phyloP scores from a whole-genome alignment of 2,888 invertebrate species.

The Drosophila rubida region DNA sequence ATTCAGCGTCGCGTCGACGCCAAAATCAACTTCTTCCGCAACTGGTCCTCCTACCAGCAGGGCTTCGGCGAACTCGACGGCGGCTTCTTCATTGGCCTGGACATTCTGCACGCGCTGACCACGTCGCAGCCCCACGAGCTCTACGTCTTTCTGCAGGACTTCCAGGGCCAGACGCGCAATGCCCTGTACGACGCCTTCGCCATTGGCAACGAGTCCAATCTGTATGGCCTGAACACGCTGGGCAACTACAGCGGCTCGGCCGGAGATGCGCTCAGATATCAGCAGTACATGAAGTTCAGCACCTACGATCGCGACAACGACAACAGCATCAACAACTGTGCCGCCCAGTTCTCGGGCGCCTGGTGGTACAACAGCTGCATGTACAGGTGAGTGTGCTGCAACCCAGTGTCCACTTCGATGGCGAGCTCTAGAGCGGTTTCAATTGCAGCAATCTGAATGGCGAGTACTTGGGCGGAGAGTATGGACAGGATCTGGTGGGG shows the following conservation, averaged over 20 bases:
- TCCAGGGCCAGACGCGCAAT: slow-evolving; percentile 86
- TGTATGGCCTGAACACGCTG: slow-evolving; percentile 88
- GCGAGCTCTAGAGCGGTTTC: background rate
- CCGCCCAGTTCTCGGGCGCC: slow-evolving; percentile 88
- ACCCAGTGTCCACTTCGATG: background rate
- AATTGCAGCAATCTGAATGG: slow-evolving; percentile 88
- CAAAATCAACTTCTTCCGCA: slow-evolving; percentile 87
- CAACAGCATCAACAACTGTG: slow-evolving; percentile 88
- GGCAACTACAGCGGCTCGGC: slow-evolving; percentile 88
- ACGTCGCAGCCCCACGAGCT: slow-evolving; percentile 85
- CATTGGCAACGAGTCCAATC: slow-evolving; percentile 88
- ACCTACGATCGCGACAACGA: slow-evolving; percentile 89
- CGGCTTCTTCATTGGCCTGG: slow-evolving; percentile 90
- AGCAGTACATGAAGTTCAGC: slow-evolving; percentile 89
- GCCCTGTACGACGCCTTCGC: slow-evolving; percentile 88
- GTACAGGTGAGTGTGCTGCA: slow-evolving; percentile 85
- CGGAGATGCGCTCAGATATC: slow-evolving; percentile 89
- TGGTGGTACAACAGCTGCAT: slow-evolving; percentile 91
- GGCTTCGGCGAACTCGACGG: slow-evolving; percentile 89
- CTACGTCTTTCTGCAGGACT: slow-evolving; percentile 88
- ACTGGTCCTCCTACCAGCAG: slow-evolving; percentile 88
- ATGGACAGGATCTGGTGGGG: slow-evolving; percentile 84
- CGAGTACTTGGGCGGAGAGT: slow-evolving; percentile 86
- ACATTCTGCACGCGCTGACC: slow-evolving; percentile 87
- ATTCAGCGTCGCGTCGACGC: slow-evolving; percentile 89